phyloP scores from a whole-genome alignment of 2,113 vertebrate genomes.

The Mormoops blainvillei region DNA sequence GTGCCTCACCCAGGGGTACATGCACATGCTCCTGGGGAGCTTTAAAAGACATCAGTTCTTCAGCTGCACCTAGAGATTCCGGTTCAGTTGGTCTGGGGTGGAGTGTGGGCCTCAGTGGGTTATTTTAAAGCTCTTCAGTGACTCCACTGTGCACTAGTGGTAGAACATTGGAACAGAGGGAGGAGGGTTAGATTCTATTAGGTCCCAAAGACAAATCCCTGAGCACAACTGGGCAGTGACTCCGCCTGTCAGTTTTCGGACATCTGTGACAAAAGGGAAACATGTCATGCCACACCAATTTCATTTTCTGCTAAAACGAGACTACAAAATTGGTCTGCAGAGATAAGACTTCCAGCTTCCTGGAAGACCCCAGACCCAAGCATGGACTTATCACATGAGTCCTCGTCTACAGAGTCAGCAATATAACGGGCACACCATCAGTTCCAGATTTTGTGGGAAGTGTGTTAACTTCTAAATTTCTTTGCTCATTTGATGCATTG shows the following conservation, averaged over 20 bases:
- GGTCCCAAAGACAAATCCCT: background rate
- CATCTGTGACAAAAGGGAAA: background rate
- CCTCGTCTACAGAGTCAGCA: background rate
- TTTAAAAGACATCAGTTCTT: background rate
- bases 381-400: background rate
- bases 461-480: background rate
- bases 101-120: background rate
- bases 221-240: background rate
- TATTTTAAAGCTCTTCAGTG: background rate
- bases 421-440: background rate
- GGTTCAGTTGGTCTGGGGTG: background rate
- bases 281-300: background rate
- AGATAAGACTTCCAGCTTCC: background rate
- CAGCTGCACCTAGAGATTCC: background rate
- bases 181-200: background rate
- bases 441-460: background rate
- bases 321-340: background rate
- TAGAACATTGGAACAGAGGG: background rate
- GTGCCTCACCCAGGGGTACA: too few relatives aligned
- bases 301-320: conserved; percentile 10
- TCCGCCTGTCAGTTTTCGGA: background rate
- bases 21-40: background rate
- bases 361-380: background rate
- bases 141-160: background rate
- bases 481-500: background rate